Evolutionary conservation across 2,113 vertebrate species (phyloP).

Genomic region (Cisticola juncidis): DNA sequence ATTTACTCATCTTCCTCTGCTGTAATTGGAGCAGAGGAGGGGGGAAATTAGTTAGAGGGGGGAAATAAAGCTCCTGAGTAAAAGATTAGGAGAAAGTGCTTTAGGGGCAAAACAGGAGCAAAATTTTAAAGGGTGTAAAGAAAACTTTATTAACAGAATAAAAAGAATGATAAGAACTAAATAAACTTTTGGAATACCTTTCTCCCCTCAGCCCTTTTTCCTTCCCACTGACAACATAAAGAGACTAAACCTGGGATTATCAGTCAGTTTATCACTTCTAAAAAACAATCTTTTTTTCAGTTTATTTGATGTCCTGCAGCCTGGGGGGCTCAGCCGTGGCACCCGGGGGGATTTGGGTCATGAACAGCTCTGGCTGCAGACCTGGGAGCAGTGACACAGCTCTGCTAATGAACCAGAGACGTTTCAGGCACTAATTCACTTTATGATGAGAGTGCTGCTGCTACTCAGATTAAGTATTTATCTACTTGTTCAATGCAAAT

Average conservation of each 20-base stretch:
- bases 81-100: not conserved
- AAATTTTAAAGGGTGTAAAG: not conserved
- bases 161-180: not conserved
- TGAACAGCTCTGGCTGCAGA: not conserved
- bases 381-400: not conserved
- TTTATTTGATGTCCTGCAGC: not conserved
- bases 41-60: not conserved
- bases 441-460: conserved; percentile 35
- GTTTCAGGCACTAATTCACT: conserved; percentile 41
- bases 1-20: not conserved
- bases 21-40: not conserved
- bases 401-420: conserved; percentile 25
- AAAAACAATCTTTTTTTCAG: not conserved
- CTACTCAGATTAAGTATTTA: conserved; percentile 52
- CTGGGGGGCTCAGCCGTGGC: not conserved
- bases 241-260: not conserved
- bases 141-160: not conserved
- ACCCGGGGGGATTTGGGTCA: not conserved
- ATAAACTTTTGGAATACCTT: not conserved
- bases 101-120: not conserved
- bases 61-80: not conserved
- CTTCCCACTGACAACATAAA: rapidly evolving
- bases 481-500: conserved; percentile 66
- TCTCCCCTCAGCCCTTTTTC: not conserved
- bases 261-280: not conserved